A percentile compares a stretch with the other conserved stretches of the same genome.
Conservation (phyloP, 92 coral and sea anemone species). For the Porites cylindrica region DNA sequence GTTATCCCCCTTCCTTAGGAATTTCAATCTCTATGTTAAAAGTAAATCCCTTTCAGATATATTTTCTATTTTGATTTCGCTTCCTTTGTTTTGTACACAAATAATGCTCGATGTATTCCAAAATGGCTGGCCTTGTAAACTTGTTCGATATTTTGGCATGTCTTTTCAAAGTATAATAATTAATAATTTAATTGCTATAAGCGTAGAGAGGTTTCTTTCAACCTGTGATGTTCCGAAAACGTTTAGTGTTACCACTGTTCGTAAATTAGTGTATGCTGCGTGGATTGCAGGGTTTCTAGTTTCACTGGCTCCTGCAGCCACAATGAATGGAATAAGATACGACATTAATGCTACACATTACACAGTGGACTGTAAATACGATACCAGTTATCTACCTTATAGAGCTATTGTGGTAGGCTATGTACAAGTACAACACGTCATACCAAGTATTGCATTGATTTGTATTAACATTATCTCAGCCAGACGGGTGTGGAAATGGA, state of each 20-base stretch:
- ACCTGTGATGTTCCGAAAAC: too few relatives aligned
- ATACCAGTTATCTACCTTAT: too few relatives aligned
- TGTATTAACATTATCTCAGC: neutral
- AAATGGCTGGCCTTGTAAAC: too few relatives aligned
- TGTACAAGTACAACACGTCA: neutral
- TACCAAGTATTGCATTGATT: neutral
- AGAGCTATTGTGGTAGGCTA: neutral
- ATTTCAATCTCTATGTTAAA: constrained; percentile 10
- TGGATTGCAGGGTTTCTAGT: neutral
- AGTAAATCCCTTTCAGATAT: constrained; percentile 23
- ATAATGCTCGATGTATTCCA: neutral
- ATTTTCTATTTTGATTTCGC: neutral
- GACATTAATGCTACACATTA: neutral
- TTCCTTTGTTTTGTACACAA: constrained; percentile 7
- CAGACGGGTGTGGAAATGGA: neutral
- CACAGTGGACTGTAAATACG: neutral
- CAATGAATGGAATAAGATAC: neutral
- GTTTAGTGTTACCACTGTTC: too few relatives aligned
- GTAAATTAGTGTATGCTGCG: neutral
- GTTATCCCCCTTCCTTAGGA: neutral
- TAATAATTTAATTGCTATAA: constrained; percentile 3
- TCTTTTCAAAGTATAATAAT: constrained; percentile 6
- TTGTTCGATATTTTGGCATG: neutral
- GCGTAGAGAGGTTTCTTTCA: neutral
- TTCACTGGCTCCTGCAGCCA: neutral